These are phyloP conservation scores for Theristicus caerulescens DNA, from an alignment of 2,113 vertebrate genomes.

Conservation along the genomic window DNA sequence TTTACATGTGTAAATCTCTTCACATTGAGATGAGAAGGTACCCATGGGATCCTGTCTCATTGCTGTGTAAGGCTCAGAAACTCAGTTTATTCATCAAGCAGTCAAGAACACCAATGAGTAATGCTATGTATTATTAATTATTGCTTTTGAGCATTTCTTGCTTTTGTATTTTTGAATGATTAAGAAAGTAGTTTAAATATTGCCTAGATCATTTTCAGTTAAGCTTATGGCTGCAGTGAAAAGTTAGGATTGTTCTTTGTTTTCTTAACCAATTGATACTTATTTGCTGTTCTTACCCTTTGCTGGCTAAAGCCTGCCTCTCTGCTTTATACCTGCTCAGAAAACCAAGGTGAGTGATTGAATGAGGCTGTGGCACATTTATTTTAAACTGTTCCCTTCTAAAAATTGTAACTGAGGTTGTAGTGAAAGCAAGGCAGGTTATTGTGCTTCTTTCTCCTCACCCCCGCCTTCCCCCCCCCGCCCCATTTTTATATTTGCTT, in stretches of 20 bases:
- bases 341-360: conserved; percentile 78
- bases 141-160: conserved; percentile 18
- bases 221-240: conserved; percentile 41
- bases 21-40: neutral
- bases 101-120: conserved; percentile 20
- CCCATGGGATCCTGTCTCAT: conserved; percentile 2
- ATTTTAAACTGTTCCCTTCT: conserved; percentile 33
- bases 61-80: conserved; percentile 37
- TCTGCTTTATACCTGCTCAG: conserved; percentile 76
- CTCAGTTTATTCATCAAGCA: conserved; percentile 28
- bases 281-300: conserved; percentile 80
- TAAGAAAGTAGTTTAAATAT: conserved; percentile 15
- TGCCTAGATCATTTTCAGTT: conserved; percentile 34
- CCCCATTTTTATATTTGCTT: conserved; percentile 50
- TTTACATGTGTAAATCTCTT: conserved; percentile 43
- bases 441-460: neutral
- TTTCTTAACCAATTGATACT: conserved; percentile 73
- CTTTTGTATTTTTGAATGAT: conserved; percentile 22
- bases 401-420: conserved; percentile 16
- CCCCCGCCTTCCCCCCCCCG: too few relatives aligned
- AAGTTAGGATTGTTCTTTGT: conserved; percentile 66
- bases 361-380: conserved; percentile 38
- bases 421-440: conserved; percentile 23
- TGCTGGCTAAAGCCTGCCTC: conserved; percentile 81
- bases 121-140: conserved; percentile 39